Percentiles rank a stretch among this genome's conserved stretches.
phyloP scores from a whole-genome alignment of 1,140 invertebrate genomes.

The Drosophila teissieri region DNA sequence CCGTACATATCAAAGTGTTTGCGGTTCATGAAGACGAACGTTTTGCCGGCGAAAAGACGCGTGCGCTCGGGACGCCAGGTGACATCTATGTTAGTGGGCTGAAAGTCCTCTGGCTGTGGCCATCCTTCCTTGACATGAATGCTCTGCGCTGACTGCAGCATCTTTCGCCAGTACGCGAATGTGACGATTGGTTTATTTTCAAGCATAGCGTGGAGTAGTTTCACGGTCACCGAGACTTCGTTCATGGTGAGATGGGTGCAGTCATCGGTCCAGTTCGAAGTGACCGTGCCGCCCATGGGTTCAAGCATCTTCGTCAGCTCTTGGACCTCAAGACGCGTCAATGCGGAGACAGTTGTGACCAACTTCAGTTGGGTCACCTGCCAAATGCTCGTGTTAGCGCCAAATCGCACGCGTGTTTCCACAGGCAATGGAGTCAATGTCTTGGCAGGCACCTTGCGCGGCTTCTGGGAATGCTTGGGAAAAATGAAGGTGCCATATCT shows the following conservation, averaged over 20 bases:
- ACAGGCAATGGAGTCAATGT: constrained; percentile 64
- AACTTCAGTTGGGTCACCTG: constrained; percentile 81
- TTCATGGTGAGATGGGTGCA: constrained; percentile 89
- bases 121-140: constrained; percentile 72
- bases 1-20: constrained; percentile 87
- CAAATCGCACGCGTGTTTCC: constrained; percentile 86
- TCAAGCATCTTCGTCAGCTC: constrained; percentile 79
- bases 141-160: constrained; percentile 84
- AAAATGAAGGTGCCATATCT: constrained; percentile 86
- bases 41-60: constrained; percentile 86
- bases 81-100: constrained; percentile 85
- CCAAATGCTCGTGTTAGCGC: constrained; percentile 85
- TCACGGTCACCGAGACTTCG: constrained; percentile 88
- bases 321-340: constrained; percentile 82
- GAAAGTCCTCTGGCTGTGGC: constrained; percentile 86
- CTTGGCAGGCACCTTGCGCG: constrained; percentile 39
- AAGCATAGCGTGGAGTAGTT: constrained; percentile 88
- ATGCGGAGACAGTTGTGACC: constrained; percentile 85
- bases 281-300: constrained; percentile 80
- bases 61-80: constrained; percentile 85
- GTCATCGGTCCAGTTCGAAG: constrained; percentile 79
- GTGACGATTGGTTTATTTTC: constrained; percentile 88
- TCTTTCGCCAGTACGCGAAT: constrained; percentile 87
- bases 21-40: constrained; percentile 87
- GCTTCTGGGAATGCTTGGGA: constrained; percentile 50